A percentile compares a stretch with the other conserved stretches of the same genome.
Evolutionary conservation across 2,888 invertebrate genomes (phyloP).

Genomic region (Philaethria dido): DNA sequence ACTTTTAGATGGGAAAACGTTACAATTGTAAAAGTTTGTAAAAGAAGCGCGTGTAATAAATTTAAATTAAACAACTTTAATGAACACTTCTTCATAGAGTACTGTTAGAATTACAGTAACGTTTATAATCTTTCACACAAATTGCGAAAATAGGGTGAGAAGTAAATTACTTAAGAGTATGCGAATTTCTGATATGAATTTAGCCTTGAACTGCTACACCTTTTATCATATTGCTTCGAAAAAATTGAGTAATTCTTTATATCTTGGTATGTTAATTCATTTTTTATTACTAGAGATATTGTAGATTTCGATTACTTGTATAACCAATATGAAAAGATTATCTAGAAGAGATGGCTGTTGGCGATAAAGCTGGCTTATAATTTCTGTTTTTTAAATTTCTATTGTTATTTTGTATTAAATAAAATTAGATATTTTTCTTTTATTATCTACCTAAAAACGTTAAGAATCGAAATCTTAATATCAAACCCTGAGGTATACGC

Average conservation of each 20-base stretch:
- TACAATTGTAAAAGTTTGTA: not conserved
- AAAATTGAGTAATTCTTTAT: not conserved
- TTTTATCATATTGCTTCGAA: not conserved
- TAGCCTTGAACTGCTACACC: not conserved
- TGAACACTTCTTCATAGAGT: not conserved
- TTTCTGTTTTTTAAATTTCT: no score
- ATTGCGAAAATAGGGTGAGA: conserved; percentile 24
- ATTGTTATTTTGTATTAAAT: no score
- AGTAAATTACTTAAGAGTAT: conserved; percentile 20
- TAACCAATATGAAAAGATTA: no score
- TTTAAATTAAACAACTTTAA: not conserved
- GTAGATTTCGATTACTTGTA: no score
- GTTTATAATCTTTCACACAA: conserved; percentile 9
- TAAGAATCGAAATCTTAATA: no score
- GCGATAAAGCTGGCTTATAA: no score
- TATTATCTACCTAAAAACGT: no score
- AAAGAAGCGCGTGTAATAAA: not conserved
- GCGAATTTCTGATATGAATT: conserved; percentile 12
- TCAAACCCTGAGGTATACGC: no score
- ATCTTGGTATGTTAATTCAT: not conserved
- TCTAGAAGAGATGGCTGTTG: no score
- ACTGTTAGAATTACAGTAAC: not conserved
- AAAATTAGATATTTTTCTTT: no score
- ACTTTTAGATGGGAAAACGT: not conserved
- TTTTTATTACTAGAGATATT: not conserved